A percentile compares a stretch with the other conserved stretches of the same genome.
Conservation (phyloP, 2,888 invertebrate genomes). For the Volucella inflata region DNA sequence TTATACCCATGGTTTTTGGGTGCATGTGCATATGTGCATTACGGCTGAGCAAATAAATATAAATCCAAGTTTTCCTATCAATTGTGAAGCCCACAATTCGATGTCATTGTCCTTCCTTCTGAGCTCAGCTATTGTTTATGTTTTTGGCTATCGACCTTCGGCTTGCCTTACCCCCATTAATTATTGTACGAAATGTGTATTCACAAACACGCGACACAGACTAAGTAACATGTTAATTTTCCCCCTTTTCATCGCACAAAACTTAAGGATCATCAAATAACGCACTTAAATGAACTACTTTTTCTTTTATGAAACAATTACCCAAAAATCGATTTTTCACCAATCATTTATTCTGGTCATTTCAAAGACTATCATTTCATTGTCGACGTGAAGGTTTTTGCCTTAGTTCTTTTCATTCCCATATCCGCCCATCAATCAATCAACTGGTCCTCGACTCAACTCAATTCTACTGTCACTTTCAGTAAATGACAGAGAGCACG, state of each 20-base stretch:
- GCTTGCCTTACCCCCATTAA: background rate
- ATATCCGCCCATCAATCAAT: slow-evolving; percentile 30
- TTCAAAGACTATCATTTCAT: background rate
- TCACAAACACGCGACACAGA: slow-evolving; percentile 17
- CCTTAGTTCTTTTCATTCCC: slow-evolving; percentile 23
- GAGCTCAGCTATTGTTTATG: slow-evolving; percentile 12
- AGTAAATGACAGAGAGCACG: slow-evolving; percentile 19
- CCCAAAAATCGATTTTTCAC: slow-evolving; percentile 1
- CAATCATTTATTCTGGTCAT: slow-evolving; percentile 6
- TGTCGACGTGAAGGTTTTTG: background rate
- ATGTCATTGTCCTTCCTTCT: slow-evolving; percentile 10
- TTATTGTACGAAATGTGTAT: background rate
- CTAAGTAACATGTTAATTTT: background rate
- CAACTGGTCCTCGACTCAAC: slow-evolving; percentile 18
- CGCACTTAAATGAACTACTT: background rate
- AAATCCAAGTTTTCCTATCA: too few species aligned
- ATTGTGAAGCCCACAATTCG: background rate
- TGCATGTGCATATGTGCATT: too few species aligned
- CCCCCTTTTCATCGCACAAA: too few species aligned
- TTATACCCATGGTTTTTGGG: too few species aligned
- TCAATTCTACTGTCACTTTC: slow-evolving; percentile 19
- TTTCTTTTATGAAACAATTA: background rate
- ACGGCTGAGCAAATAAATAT: too few species aligned
- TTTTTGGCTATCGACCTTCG: background rate
- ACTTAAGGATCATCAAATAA: too few species aligned